phyloP scores from a whole-genome alignment of 1,140 invertebrate species.

The Nylanderia fulva region DNA sequence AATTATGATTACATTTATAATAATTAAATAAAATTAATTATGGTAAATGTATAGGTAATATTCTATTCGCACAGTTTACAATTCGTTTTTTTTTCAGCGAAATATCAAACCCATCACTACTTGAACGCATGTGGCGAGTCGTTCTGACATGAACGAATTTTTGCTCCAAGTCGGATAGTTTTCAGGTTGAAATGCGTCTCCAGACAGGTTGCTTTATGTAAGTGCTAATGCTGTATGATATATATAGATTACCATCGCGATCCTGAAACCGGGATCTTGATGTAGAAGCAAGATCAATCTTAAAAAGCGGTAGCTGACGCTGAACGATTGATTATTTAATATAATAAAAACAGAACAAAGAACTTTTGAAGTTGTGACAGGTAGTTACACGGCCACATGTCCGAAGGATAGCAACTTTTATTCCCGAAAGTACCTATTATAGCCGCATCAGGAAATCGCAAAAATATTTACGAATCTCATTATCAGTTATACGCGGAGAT shows the following conservation, averaged over 20 bases:
- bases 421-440: not conserved
- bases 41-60: not conserved
- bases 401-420: conserved; percentile 37
- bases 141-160: conserved; percentile 23
- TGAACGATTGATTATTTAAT: not conserved
- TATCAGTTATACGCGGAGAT: not conserved
- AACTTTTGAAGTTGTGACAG: not conserved
- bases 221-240: conserved; percentile 14
- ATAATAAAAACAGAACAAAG: not conserved
- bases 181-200: conserved; percentile 61
- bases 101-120: conserved; percentile 43
- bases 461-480: not conserved
- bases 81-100: conserved; percentile 1
- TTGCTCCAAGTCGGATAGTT: conserved; percentile 48
- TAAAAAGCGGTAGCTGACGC: not conserved
- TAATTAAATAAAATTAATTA: not conserved
- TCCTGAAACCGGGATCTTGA: not conserved
- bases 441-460: not conserved
- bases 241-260: conserved; percentile 5
- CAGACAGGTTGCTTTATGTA: conserved; percentile 62
- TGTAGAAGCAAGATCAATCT: not conserved
- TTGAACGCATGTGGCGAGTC: not conserved
- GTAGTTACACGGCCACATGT: not conserved
- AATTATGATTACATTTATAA: not conserved
- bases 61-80: not conserved